phyloP scores from a whole-genome alignment of 1,140 invertebrate genomes.

The Anastrepha ludens region DNA sequence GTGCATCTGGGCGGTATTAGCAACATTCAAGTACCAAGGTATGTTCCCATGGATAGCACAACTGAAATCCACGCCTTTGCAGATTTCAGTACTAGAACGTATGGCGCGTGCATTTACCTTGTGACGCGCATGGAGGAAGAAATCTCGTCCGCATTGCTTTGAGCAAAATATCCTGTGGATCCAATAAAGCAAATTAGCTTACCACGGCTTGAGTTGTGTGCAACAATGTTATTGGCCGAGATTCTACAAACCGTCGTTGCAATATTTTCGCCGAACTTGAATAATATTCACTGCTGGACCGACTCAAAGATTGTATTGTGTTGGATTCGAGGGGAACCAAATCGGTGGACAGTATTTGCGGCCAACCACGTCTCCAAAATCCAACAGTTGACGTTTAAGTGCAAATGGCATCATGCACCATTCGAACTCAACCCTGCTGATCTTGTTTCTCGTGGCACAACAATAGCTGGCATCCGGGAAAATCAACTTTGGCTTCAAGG shows the following conservation, averaged over 20 bases:
- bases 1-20: neutral
- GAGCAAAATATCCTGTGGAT: too few relatives aligned
- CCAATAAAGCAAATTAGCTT: too few relatives aligned
- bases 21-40: slow-evolving; percentile 20
- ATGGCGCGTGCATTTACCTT: slow-evolving; percentile 58
- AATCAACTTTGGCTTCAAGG: slow-evolving; percentile 69
- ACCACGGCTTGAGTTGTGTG: too few relatives aligned
- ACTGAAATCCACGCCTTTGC: slow-evolving; percentile 66
- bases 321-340: slow-evolving; percentile 42
- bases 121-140: too few relatives aligned
- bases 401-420: too few relatives aligned
- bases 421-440: slow-evolving; percentile 15
- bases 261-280: neutral
- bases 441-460: slow-evolving; percentile 59
- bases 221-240: too few relatives aligned
- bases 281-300: slow-evolving; percentile 52
- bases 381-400: neutral
- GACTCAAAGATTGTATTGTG: slow-evolving; percentile 55
- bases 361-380: slow-evolving; percentile 64
- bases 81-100: slow-evolving; percentile 65
- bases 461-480: slow-evolving; percentile 59
- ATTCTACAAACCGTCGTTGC: too few relatives aligned
- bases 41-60: neutral
- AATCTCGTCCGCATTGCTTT: too few relatives aligned
- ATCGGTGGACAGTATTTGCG: slow-evolving; percentile 65